Base-by-base conservation (phyloP, 2,113 vertebrate genomes). In the Hypomesus transpacificus region DNA sequence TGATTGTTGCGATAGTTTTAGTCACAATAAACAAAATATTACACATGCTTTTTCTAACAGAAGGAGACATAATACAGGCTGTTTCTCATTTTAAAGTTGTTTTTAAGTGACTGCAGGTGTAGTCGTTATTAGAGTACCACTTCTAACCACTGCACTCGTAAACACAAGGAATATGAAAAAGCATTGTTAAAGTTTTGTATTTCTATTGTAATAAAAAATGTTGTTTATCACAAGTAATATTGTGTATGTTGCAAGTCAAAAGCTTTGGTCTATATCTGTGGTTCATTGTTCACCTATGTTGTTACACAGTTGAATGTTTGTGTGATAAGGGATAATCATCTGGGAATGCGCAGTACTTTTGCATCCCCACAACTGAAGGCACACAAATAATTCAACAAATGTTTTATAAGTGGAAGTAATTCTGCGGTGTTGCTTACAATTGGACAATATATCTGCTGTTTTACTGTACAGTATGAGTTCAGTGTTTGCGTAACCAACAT, bases 401-500 rank as follows among this genome's bases (percentile, higher is more conserved):
- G 6, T 34, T 21, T 6, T 21, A 28, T 20, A 46, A 22, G 18
- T 69, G 69, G 75, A 75, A 20, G 31, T 79, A 81, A 70, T 80
- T 75, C 73, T 21, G 59, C 56, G 56, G 26, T 70, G 57, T 24
- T 66, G 56, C 58, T 82, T 68, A 61, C 68, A 73, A 62, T 83
- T 76, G 14, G 80, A 69, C 73, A 84, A 76, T 68, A 69, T 74
- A 77, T 69, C 73, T 69, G 64, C 28, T 28, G 50, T 64, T 71
- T 51, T 69, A 46, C 18, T 61, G 14, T 14, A 16, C n/a, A 18
- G 54, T 18, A 63, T 65, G 31, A 28, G 63, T 74, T 75, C 20
- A n/a, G 56, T 56, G 51, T 83, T 86, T 80, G 83, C 74, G 71
- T 86, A 82, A 87, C 85, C 70, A 74, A 21, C 56, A 50, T 18